phyloP scores from a whole-genome alignment of 1,140 invertebrate genomes.

The Lanistes nyassanus region DNA sequence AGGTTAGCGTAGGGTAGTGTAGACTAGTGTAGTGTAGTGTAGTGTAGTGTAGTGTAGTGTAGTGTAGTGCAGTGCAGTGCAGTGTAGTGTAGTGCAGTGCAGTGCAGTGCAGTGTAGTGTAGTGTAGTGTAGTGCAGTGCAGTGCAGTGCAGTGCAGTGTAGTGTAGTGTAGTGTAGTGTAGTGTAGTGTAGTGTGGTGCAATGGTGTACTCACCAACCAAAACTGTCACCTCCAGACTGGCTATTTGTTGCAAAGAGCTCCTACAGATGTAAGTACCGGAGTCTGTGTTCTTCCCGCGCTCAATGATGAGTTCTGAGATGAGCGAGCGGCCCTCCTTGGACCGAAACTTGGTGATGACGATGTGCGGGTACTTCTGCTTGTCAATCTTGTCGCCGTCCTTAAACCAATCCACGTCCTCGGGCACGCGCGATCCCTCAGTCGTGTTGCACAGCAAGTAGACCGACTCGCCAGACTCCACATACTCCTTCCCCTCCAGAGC shows the following conservation, averaged over 20 bases:
- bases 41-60: no score
- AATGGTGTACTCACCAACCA: constrained; percentile 47
- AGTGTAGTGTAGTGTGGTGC: no score
- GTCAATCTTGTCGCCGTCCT: constrained; percentile 46
- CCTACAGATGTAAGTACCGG: constrained; percentile 53
- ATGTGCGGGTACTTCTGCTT: constrained; percentile 36
- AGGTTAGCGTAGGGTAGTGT: no score
- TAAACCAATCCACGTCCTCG: constrained; percentile 59
- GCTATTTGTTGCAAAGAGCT: constrained; percentile 46
- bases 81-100: no score
- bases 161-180: no score
- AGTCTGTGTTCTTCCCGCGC: constrained; percentile 45
- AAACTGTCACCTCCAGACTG: constrained; percentile 48
- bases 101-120: no score
- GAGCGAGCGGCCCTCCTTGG: constrained; percentile 10
- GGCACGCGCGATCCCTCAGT: constrained; percentile 53
- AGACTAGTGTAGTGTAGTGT: no score
- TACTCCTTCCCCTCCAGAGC: constrained; percentile 48
- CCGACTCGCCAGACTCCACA: constrained; percentile 47
- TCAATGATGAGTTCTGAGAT: constrained; percentile 45
- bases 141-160: no score
- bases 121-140: no score
- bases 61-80: no score
- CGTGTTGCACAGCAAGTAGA: constrained; percentile 52
- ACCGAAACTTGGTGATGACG: constrained; percentile 48